A percentile compares a stretch with the other conserved stretches of the same genome.
Conservation (phyloP, 2,797 vertebrate species). For the Bryconaethiops microstoma region DNA sequence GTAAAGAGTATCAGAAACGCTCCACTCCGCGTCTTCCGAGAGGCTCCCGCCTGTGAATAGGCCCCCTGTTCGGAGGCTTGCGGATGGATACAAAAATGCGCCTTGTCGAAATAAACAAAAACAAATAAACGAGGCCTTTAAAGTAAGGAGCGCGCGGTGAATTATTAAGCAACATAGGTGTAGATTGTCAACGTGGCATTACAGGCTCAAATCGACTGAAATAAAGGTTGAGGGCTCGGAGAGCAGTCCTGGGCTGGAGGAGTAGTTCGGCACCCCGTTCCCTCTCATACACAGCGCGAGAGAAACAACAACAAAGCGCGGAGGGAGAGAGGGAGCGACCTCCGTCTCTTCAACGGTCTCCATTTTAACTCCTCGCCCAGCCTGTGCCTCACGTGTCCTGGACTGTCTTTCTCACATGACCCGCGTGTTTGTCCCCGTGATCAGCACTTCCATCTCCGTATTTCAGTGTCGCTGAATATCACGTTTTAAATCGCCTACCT, state of each 20-base stretch:
- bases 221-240: not conserved
- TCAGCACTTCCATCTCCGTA: constrained; percentile 83
- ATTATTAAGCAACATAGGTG: not conserved
- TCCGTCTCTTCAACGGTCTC: constrained; percentile 71
- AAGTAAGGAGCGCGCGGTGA: not conserved
- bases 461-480: constrained; percentile 76
- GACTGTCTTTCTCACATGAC: constrained; percentile 91
- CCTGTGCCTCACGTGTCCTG: constrained; percentile 86
- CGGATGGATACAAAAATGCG: constrained; percentile 64
- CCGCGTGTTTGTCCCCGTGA: constrained; percentile 98
- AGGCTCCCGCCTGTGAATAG: constrained; percentile 56
- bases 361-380: constrained; percentile 78
- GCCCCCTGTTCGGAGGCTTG: constrained; percentile 55
- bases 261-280: constrained; percentile 17
- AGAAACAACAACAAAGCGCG: constrained; percentile 9
- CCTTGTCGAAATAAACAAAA: constrained; percentile 29
- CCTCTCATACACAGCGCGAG: not conserved
- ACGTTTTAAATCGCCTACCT: constrained; percentile 66
- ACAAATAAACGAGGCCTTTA: not conserved
- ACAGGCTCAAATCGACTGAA: not conserved
- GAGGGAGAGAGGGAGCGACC: constrained; percentile 32
- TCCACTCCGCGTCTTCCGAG: constrained; percentile 75
- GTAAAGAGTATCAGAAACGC: not conserved
- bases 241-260: constrained; percentile 15
- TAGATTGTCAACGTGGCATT: not conserved